Evolutionary conservation across 2,797 vertebrate genomes (phyloP).

Genomic region (Hyperoplus lanceolatus): DNA sequence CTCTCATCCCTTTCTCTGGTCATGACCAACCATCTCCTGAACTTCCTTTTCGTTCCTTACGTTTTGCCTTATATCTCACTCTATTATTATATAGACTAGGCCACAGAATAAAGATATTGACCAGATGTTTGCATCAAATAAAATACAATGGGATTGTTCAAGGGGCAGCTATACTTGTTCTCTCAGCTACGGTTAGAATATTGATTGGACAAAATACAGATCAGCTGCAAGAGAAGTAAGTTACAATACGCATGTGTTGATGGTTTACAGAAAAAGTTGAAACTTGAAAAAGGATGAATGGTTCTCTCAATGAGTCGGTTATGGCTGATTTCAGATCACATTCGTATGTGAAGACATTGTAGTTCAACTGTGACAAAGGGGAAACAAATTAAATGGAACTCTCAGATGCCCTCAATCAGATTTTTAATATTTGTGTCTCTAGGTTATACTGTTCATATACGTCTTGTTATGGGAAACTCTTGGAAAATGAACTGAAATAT

Average conservation of each 20-base stretch:
- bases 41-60: not conserved
- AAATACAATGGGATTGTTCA: constrained; percentile 49
- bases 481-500: no score
- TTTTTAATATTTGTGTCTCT: no score
- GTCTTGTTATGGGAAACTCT: no score
- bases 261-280: constrained; percentile 39
- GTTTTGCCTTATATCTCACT: constrained; percentile 3
- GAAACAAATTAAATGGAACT: no score
- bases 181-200: constrained; percentile 46
- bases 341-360: no score
- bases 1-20: not conserved
- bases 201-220: constrained; percentile 59
- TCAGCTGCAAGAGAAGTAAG: constrained; percentile 43
- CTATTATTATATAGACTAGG: constrained; percentile 30
- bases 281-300: constrained; percentile 24
- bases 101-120: constrained; percentile 55
- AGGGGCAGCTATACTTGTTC: constrained; percentile 51
- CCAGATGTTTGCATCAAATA: constrained; percentile 53
- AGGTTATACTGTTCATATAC: no score
- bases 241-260: constrained; percentile 47
- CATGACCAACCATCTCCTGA: not conserved
- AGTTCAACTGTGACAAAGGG: no score
- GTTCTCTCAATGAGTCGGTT: constrained; percentile 21
- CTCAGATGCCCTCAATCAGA: no score
- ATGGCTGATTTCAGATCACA: no score